Conservation (phyloP, 2,113 vertebrate species). For the Arizona elegans region DNA sequence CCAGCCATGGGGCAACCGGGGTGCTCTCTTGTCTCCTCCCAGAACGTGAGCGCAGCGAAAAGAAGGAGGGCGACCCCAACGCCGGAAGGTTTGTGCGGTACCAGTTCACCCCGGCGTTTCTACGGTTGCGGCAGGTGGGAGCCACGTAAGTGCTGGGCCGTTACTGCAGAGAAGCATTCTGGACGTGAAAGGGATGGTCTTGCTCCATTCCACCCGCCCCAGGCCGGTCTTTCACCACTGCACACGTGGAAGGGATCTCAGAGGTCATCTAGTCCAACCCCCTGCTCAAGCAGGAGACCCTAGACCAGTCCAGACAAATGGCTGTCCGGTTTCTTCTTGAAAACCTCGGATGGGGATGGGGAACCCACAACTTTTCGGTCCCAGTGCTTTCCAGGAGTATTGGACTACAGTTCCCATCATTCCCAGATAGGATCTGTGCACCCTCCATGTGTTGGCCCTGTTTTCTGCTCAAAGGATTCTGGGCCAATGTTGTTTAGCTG, state of each 20-base stretch:
- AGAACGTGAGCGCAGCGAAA: slow-evolving; percentile 79
- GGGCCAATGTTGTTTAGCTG: not conserved
- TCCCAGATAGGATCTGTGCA: not conserved
- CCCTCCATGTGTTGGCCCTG: not conserved
- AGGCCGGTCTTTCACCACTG: not conserved
- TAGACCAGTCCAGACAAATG: not conserved
- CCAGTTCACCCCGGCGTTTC: slow-evolving; percentile 96
- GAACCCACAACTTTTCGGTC: not conserved
- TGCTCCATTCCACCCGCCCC: not conserved
- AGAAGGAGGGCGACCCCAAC: slow-evolving; percentile 87
- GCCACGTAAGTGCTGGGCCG: slow-evolving; percentile 86
- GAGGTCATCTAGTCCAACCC: not conserved
- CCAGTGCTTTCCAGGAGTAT: not conserved
- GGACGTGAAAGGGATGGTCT: not conserved
- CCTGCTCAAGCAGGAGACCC: not conserved
- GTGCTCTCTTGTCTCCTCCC: slow-evolving; percentile 34
- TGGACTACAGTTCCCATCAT: not conserved
- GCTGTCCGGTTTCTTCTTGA: not conserved
- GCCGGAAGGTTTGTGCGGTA: slow-evolving; percentile 95
- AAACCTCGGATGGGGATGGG: not conserved
- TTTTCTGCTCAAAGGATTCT: not conserved
- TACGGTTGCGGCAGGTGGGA: slow-evolving; percentile 91
- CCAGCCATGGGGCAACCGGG: not conserved
- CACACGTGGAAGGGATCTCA: no score
- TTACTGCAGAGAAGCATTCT: not conserved